Evolutionary conservation across 2,888 invertebrate genomes (phyloP).

Genomic region (Drosophila picticornis): DNA sequence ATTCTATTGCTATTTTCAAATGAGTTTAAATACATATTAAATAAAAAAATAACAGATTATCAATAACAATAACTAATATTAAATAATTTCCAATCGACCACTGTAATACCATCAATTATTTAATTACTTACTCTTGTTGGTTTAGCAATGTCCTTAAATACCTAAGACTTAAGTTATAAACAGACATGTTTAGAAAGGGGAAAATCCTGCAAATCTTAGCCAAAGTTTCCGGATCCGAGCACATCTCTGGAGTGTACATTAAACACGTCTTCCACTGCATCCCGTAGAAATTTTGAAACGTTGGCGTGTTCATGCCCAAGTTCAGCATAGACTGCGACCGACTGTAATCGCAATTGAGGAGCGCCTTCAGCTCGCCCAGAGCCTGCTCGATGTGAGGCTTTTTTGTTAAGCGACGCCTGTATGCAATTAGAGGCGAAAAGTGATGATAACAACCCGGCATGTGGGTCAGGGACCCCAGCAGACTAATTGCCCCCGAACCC

Average conservation of each 20-base stretch:
- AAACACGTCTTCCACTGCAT: constrained; percentile 51
- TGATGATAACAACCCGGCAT: constrained; percentile 68
- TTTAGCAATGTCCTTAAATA: constrained; percentile 39
- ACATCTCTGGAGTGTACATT: constrained; percentile 30
- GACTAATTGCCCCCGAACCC: constrained; percentile 57
- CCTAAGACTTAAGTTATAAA: constrained; percentile 57
- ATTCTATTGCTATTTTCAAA: not conserved
- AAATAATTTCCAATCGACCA: not conserved
- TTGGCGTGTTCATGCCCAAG: constrained; percentile 35
- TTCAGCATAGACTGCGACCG: constrained; percentile 51
- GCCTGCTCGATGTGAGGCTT: not conserved
- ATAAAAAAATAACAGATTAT: not conserved
- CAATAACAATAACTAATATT: not conserved
- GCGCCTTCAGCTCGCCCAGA: constrained; percentile 38
- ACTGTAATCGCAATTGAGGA: constrained; percentile 60
- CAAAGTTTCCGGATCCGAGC: constrained; percentile 47
- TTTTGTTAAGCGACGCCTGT: constrained; percentile 15
- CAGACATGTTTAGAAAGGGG: constrained; percentile 72
- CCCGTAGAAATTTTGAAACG: constrained; percentile 61
- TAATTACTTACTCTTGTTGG: constrained; percentile 42
- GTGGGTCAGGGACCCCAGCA: constrained; percentile 53
- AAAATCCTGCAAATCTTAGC: constrained; percentile 54
- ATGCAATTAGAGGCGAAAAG: constrained; percentile 52
- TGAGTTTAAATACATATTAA: not conserved
- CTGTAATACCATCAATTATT: not conserved